A percentile compares a stretch with the other conserved stretches of the same genome.
phyloP scores from a whole-genome alignment of 1,140 invertebrate species.

The Neotoxoptera formosana region DNA sequence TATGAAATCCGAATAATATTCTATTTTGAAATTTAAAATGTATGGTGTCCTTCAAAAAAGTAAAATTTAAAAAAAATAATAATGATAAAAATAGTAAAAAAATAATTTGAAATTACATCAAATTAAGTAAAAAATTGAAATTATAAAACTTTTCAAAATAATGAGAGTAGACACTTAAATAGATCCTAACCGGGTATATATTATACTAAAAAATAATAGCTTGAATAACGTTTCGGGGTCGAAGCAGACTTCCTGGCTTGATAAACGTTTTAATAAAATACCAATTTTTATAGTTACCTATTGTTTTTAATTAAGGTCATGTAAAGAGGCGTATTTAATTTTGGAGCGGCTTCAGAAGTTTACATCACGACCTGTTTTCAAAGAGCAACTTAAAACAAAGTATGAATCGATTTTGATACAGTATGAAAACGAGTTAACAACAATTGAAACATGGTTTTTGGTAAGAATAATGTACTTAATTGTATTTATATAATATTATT shows the following conservation, averaged over 20 bases:
- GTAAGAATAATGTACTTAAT: not conserved
- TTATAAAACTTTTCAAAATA: too few species aligned
- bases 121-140: too few species aligned
- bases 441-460: constrained; percentile 42
- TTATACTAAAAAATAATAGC: not conserved
- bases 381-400: constrained; percentile 40
- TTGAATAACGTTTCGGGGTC: not conserved
- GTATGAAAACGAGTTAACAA: constrained; percentile 50
- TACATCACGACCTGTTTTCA: not conserved
- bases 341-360: constrained; percentile 32
- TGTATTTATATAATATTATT: not conserved
- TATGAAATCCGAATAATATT: too few species aligned
- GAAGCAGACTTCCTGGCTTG: not conserved
- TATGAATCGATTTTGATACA: constrained; percentile 39
- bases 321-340: constrained; percentile 44
- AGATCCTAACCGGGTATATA: too few species aligned
- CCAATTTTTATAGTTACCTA: not conserved
- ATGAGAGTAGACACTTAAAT: too few species aligned
- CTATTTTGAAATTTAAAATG: too few species aligned
- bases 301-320: constrained; percentile 14
- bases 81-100: too few species aligned
- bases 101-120: too few species aligned
- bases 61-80: too few species aligned
- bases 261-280: not conserved
- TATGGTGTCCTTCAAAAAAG: too few species aligned